These are phyloP conservation scores for Hirudinaria manillensis DNA, from an alignment of 2,888 invertebrate genomes.

Conservation along the genomic window DNA sequence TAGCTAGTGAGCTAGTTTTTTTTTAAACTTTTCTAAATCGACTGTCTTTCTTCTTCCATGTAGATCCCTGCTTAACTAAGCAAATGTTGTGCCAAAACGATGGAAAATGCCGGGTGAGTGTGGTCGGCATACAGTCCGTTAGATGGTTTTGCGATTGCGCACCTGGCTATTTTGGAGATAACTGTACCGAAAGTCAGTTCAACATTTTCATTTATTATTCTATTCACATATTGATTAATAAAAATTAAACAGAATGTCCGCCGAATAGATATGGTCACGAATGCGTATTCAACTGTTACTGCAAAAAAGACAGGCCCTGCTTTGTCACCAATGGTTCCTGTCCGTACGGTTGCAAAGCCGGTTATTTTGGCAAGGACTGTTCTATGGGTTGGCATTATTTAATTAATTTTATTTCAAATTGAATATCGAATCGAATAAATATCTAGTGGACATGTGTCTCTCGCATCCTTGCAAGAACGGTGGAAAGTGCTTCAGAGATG, in stretches of 20 bases:
- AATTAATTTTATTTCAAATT: background rate
- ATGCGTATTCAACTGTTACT: slow-evolving; percentile 28
- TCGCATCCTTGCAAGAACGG: slow-evolving; percentile 73
- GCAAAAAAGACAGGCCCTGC: slow-evolving; percentile 15
- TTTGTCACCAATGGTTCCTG: slow-evolving; percentile 21
- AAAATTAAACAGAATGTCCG: slow-evolving; percentile 20
- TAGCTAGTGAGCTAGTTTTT: no score
- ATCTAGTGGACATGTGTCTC: slow-evolving; percentile 76
- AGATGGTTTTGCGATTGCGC: slow-evolving; percentile 22
- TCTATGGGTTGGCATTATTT: background rate
- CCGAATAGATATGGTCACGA: slow-evolving; percentile 9
- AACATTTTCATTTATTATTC: background rate
- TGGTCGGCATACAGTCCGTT: background rate
- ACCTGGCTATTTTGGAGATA: slow-evolving; percentile 13
- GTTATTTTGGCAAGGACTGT: slow-evolving; percentile 25
- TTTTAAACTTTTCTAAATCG: no score
- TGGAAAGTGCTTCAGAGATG: slow-evolving; percentile 48
- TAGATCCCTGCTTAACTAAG: slow-evolving; percentile 19
- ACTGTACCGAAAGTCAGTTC: slow-evolving; percentile 20
- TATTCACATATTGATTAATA: background rate
- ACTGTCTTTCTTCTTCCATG: no score
- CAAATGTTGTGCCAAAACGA: slow-evolving; percentile 1
- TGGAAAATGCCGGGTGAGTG: background rate
- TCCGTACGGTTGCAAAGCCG: slow-evolving; percentile 6
- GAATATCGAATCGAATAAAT: background rate